Evolutionary conservation across 92 coral and sea anemone species (phyloP), one percentile per base, ranked within the genome.

Genomic region (Pocillopora grandis): DNA sequence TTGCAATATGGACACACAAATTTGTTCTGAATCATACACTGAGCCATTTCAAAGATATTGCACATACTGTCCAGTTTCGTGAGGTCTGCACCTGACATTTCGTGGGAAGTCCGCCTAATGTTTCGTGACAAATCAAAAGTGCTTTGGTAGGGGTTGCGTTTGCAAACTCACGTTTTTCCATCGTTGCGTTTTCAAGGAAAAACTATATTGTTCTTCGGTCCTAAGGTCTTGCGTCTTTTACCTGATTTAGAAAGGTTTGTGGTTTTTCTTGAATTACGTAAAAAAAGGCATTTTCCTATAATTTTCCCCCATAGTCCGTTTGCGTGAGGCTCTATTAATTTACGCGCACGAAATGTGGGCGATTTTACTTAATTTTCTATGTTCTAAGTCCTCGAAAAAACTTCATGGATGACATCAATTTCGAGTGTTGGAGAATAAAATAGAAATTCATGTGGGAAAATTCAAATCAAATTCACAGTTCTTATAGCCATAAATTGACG

Each of bases 401-500:
- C 37, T 58, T 63, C 86, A 82, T 59, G 86, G 86, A 59, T 82
- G 86, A 82, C 61, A 71, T 70, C 70, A 10, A 14, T 18, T 73
- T 63, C 66, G 42, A 83, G 80, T 83, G 63, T 5, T 61, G 52
- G 52, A 42, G 52, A 42, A 12, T 2, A 49, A 19, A 64, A 62
- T 13, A 5, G 52, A 55, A 75, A 52, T 62, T 83, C 80, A 20
- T 52, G 77, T 75, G 80, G 80, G 80, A 83, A 83, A 82, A 73
- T 36, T 70, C 60, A 35, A 56, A 70, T 36, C 52, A 37, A 71
- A 5, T 60, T 33, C 52, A 42, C 52, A 42, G 61, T 33, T 58
- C 57, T 11, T 33, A 61, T 36, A 19, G 85, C 62, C 77, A 69
- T 48, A 31, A 60, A 81, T 33, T 35, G 59, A 58, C 33, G 11